phyloP scores from a whole-genome alignment of 2,888 invertebrate genomes.

The Parascotia fuliginaria region DNA sequence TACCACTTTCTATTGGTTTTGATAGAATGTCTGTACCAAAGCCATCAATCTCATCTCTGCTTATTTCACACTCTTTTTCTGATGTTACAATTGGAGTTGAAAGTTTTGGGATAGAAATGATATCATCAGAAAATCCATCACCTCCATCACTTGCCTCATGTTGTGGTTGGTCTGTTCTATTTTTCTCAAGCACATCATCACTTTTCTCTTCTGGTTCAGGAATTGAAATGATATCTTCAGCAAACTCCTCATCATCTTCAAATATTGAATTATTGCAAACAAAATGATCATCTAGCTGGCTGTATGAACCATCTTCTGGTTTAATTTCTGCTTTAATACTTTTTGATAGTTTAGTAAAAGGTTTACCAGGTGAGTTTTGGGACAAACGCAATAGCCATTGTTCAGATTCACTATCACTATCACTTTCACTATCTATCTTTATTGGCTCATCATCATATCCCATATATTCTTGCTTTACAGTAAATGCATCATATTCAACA shows the following conservation, averaged over 20 bases:
- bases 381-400: constrained; percentile 83
- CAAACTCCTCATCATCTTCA: constrained; percentile 55
- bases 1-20: constrained; percentile 27
- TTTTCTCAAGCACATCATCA: constrained; percentile 11
- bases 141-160: constrained; percentile 13
- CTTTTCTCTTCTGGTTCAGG: constrained; percentile 35
- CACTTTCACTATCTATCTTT: constrained; percentile 64
- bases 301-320: constrained; percentile 70
- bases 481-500: constrained; percentile 68
- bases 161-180: neutral
- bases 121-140: constrained; percentile 42
- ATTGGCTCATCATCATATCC: constrained; percentile 72
- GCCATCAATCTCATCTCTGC: constrained; percentile 54
- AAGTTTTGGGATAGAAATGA: constrained; percentile 31
- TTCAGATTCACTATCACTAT: constrained; percentile 83
- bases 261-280: constrained; percentile 35
- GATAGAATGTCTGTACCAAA: constrained; percentile 19
- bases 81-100: constrained; percentile 9
- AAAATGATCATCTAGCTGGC: constrained; percentile 73
- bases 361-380: constrained; percentile 76
- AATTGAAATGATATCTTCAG: constrained; percentile 65
- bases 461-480: constrained; percentile 73
- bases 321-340: constrained; percentile 42
- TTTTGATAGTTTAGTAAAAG: constrained; percentile 54
- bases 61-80: constrained; percentile 13